Conservation (phyloP, 2,797 vertebrate genomes). For the Arctocebus calabarensis region DNA sequence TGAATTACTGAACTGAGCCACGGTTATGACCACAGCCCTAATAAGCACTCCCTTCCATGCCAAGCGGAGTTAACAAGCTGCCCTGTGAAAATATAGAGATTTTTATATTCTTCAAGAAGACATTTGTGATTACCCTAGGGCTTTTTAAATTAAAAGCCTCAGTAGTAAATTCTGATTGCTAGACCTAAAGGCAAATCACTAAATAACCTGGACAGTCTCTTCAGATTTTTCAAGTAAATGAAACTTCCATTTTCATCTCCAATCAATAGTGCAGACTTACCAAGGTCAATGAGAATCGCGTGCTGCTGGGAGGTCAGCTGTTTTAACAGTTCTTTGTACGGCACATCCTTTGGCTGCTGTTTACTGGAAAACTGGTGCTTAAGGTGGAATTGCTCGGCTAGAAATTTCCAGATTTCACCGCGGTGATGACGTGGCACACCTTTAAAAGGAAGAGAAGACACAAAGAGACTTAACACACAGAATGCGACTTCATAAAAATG, state of each 20-base stretch:
- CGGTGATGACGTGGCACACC: slow-evolving; percentile 97
- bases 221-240: background rate
- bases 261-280: slow-evolving; percentile 86
- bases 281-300: slow-evolving; percentile 97
- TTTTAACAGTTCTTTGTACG: slow-evolving; percentile 97
- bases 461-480: background rate
- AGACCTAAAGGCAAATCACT: slow-evolving; percentile 23
- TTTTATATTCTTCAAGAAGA: background rate
- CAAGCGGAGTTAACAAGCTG: background rate
- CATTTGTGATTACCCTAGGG: background rate
- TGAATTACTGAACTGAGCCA: background rate
- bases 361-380: slow-evolving; percentile 91
- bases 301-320: slow-evolving; percentile 98
- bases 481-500: background rate
- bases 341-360: slow-evolving; percentile 90
- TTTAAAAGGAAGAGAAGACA: slow-evolving; percentile 78
- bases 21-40: background rate
- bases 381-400: slow-evolving; percentile 95
- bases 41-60: accelerated
- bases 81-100: background rate
- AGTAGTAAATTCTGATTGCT: background rate
- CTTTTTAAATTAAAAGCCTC: slow-evolving; percentile 26
- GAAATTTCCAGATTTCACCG: slow-evolving; percentile 98
- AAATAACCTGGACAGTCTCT: background rate
- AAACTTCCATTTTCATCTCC: background rate